These are phyloP conservation scores for Plemyria rubiginata DNA, from an alignment of 2,888 invertebrate species.

Conservation along the genomic window DNA sequence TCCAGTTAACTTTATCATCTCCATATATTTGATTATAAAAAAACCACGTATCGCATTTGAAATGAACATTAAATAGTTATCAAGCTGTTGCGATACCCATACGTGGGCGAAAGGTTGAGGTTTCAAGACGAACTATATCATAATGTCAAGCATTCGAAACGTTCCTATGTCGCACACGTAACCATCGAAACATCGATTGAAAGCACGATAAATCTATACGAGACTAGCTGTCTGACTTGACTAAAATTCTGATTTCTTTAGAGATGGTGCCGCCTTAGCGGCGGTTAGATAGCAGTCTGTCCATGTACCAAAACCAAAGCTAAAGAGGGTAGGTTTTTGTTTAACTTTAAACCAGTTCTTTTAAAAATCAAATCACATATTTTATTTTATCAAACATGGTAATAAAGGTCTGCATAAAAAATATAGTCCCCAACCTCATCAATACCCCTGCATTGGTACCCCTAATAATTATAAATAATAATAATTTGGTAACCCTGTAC, in stretches of 20 bases:
- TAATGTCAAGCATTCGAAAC: slow-evolving; percentile 67
- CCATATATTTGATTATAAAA: no score
- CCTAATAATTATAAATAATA: no score
- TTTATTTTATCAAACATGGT: no score
- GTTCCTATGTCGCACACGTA: slow-evolving; percentile 63
- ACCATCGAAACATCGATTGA: slow-evolving; percentile 65
- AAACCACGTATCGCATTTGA: background rate
- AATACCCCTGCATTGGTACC: no score
- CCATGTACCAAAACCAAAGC: no score
- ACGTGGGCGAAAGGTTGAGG: slow-evolving; percentile 36
- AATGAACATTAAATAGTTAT: slow-evolving; percentile 34
- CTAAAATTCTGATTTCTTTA: background rate
- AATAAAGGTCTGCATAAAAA: no score
- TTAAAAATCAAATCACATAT: no score
- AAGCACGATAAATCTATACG: slow-evolving; percentile 60
- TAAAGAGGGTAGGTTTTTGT: no score
- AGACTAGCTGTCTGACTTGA: slow-evolving; percentile 40
- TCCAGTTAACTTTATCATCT: no score
- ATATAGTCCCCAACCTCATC: no score
- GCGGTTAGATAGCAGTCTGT: background rate
- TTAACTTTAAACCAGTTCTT: no score
- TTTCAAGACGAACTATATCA: slow-evolving; percentile 38
- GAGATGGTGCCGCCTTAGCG: background rate
- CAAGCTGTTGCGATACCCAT: slow-evolving; percentile 37
- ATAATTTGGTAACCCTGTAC: no score